phyloP scores from a whole-genome alignment of 1,140 invertebrate species.

The Bacillus rossius region DNA sequence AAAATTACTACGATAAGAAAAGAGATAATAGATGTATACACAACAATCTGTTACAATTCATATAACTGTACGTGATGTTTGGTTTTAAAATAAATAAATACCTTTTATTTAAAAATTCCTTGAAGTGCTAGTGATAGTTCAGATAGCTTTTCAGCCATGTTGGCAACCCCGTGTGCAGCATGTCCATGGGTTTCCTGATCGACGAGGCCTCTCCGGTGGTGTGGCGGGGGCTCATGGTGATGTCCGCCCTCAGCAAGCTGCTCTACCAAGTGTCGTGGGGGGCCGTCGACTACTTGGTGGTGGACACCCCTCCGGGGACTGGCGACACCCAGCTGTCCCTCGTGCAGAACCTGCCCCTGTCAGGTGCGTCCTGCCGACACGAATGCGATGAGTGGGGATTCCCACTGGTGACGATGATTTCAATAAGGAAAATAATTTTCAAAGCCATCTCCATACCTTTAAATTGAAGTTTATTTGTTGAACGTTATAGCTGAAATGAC shows the following conservation, averaged over 20 bases:
- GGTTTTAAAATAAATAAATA: background rate
- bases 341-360: slow-evolving; percentile 78
- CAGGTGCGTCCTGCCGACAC: no score
- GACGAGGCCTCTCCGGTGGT: slow-evolving; percentile 71
- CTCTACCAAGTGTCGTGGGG: slow-evolving; percentile 78
- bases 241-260: slow-evolving; percentile 85
- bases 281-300: slow-evolving; percentile 70
- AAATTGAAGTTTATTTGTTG: no score
- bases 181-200: slow-evolving; percentile 89
- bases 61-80: background rate
- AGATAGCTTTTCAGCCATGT: no score
- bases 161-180: slow-evolving; percentile 54
- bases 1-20: background rate
- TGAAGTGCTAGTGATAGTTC: no score
- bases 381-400: no score
- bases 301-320: slow-evolving; percentile 90
- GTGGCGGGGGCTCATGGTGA: slow-evolving; percentile 91
- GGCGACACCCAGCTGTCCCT: slow-evolving; percentile 87
- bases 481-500: no score
- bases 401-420: no score
- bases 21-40: background rate
- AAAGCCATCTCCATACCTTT: no score
- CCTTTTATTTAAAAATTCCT: no score
- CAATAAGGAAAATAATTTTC: no score
- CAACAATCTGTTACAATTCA: background rate